Conservation (phyloP, 2,888 invertebrate genomes). For the Apotomis betuletana region DNA sequence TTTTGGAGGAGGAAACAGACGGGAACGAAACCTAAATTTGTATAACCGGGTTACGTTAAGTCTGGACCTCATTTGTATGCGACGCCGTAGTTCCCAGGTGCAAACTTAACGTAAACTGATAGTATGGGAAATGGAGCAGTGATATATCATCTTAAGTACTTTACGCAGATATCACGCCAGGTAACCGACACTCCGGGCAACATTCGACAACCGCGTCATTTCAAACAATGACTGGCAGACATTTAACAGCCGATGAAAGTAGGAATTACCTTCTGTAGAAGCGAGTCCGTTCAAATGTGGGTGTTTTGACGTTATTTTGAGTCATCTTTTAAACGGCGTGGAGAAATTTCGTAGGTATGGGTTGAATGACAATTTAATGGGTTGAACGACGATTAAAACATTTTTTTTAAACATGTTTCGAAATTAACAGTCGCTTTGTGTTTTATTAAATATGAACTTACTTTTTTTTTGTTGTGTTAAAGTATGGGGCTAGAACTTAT, state of each 20-base stretch:
- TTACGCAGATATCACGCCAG: background rate
- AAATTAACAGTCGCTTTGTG: too few species aligned
- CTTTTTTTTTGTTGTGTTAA: too few species aligned
- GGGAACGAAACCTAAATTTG: too few species aligned
- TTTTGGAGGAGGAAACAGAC: too few species aligned
- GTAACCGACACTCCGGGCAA: slow-evolving; percentile 15
- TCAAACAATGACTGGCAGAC: slow-evolving; percentile 55
- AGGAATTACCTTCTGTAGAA: slow-evolving; percentile 47
- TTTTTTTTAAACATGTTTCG: too few species aligned
- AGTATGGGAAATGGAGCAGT: background rate
- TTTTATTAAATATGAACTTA: too few species aligned
- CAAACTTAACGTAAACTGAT: too few species aligned
- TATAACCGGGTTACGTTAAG: too few species aligned
- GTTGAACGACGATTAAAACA: too few species aligned
- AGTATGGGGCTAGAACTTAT: too few species aligned
- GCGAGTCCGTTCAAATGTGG: slow-evolving; percentile 20
- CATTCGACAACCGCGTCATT: slow-evolving; percentile 52
- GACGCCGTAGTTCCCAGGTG: too few species aligned
- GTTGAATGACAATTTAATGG: background rate
- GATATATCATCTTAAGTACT: background rate
- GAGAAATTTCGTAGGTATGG: background rate
- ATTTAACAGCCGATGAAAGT: slow-evolving; percentile 48
- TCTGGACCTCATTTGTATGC: background rate
- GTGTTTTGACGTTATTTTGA: slow-evolving; percentile 11
- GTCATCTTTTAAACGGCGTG: background rate